Conservation (phyloP, 1,140 invertebrate genomes). For the Campoletis sonorensis region DNA sequence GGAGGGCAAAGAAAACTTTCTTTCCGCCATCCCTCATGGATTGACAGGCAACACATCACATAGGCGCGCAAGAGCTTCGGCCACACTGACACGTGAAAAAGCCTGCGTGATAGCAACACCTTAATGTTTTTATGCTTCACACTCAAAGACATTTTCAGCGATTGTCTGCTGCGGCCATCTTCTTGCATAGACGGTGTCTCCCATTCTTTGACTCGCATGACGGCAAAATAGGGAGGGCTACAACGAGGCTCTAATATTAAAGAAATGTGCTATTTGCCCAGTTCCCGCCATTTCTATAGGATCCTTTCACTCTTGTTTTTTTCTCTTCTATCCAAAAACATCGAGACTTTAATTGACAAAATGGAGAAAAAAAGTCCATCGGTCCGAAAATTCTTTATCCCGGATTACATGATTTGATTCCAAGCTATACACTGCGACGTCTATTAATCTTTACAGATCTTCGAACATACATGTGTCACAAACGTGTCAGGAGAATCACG, state of each 20-base stretch:
- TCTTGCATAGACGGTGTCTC: neutral
- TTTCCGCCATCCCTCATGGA: slow-evolving; percentile 67
- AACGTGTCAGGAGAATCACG: neutral
- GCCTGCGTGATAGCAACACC: neutral
- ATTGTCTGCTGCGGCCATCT: neutral
- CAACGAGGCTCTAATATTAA: too few relatives aligned
- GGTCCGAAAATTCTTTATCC: too few relatives aligned
- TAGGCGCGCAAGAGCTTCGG: slow-evolving; percentile 53
- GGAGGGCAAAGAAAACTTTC: slow-evolving; percentile 66
- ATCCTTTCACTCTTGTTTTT: too few relatives aligned
- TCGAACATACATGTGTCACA: neutral
- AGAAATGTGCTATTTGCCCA: too few relatives aligned
- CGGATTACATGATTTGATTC: too few relatives aligned
- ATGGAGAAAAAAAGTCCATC: too few relatives aligned
- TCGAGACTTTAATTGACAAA: too few relatives aligned
- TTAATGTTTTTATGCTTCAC: neutral
- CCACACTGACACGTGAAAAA: slow-evolving; percentile 1
- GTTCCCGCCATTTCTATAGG: too few relatives aligned
- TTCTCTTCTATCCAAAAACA: too few relatives aligned
- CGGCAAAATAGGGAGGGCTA: too few relatives aligned
- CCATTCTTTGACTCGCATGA: neutral
- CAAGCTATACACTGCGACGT: neutral
- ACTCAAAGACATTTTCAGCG: neutral
- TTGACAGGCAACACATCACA: slow-evolving; percentile 72
- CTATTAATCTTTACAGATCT: neutral